Conservation (phyloP, 2,113 vertebrate genomes). For the Cyphomyrus discorhynchus region DNA sequence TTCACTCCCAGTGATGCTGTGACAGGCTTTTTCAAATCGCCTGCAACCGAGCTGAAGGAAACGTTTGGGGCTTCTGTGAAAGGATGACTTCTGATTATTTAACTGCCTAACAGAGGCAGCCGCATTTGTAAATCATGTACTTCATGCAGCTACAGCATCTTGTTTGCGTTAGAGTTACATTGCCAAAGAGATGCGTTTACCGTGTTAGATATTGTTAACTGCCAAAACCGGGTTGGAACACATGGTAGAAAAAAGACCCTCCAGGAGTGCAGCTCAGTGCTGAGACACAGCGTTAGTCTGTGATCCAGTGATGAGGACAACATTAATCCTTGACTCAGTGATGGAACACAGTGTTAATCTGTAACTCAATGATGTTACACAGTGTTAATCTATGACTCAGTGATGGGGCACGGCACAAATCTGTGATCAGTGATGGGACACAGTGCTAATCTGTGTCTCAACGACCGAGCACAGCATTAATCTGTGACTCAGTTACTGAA, state of each 20-base stretch:
- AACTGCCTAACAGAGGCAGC: not conserved
- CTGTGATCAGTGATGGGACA: not conserved
- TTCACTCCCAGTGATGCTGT: slow-evolving; percentile 40
- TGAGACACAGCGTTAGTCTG: not conserved
- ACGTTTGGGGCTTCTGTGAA: slow-evolving; percentile 26
- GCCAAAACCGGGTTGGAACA: not conserved
- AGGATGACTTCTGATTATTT: not conserved
- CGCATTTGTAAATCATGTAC: not conserved
- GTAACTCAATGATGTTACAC: not conserved
- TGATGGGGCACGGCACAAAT: not conserved
- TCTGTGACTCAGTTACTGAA: not conserved
- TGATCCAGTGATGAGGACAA: not conserved
- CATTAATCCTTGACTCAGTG: not conserved
- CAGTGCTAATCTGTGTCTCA: not conserved
- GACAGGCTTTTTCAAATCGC: slow-evolving; percentile 39
- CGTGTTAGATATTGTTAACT: not conserved
- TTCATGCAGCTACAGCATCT: not conserved
- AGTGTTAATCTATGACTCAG: not conserved
- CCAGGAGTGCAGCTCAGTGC: not conserved
- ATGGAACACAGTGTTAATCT: not conserved
- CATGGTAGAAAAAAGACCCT: not conserved
- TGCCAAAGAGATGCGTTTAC: not conserved
- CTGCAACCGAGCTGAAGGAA: slow-evolving; percentile 39
- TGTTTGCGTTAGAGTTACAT: slow-evolving; percentile 4
- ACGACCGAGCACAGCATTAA: not conserved